These are phyloP conservation scores for zebrafish (Danio rerio) DNA, from an alignment of 2,113 vertebrate genomes.

Conservation along the genomic window DNA sequence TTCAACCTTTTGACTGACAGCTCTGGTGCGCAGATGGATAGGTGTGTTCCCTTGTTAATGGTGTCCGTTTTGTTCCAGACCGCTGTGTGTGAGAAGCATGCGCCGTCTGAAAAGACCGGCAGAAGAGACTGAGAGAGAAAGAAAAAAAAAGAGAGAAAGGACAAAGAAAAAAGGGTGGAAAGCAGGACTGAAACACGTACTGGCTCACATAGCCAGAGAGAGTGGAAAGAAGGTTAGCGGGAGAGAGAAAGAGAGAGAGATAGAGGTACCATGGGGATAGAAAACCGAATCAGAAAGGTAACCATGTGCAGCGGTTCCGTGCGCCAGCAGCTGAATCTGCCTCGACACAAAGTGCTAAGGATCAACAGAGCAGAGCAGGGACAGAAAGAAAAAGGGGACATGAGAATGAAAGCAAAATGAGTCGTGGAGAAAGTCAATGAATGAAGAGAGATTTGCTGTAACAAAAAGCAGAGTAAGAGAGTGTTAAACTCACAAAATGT, in stretches of 20 bases:
- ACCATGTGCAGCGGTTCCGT: constrained; percentile 65
- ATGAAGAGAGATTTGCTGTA: constrained; percentile 45
- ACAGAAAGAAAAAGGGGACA: constrained; percentile 41
- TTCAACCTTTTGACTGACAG: constrained; percentile 70
- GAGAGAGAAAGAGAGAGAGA: constrained; percentile 21
- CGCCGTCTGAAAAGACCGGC: constrained; percentile 49
- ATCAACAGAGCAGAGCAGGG: constrained; percentile 56
- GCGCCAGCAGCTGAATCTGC: constrained; percentile 57
- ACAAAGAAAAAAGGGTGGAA: constrained; percentile 17
- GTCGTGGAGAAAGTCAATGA: constrained; percentile 51
- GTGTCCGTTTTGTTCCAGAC: constrained; percentile 65
- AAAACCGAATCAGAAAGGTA: constrained; percentile 72
- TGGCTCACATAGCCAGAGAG: constrained; percentile 38
- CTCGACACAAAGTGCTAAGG: constrained; percentile 56
- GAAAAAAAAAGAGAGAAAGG: constrained; percentile 43
- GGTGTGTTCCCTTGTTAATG: constrained; percentile 64
- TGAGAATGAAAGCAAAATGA: constrained; percentile 55
- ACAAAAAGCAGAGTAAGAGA: constrained; percentile 39
- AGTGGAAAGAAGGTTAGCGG: neutral
- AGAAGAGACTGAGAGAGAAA: constrained; percentile 48
- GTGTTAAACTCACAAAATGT: constrained; percentile 46
- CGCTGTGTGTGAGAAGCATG: constrained; percentile 57
- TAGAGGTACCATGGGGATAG: constrained; percentile 49
- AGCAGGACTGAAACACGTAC: constrained; percentile 48
- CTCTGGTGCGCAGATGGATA: constrained; percentile 43